Evolutionary conservation across 2,797 vertebrate genomes (phyloP).

Genomic region (Cyclopterus lumpus): DNA sequence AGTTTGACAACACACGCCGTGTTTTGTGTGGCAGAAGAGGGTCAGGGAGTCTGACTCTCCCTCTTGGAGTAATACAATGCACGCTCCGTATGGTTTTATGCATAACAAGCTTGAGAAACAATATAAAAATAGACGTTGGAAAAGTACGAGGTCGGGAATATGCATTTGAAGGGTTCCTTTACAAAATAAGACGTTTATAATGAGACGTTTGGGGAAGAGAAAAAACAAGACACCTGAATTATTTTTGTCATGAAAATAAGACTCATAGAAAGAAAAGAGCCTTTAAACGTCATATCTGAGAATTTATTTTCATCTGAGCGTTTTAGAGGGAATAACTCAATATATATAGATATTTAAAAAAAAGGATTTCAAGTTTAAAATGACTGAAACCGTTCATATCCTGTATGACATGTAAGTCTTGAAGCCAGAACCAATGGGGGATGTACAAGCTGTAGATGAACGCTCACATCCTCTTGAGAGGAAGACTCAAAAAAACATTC

Average conservation of each 20-base stretch:
- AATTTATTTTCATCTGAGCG: constrained; percentile 38
- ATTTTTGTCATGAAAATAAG: constrained; percentile 34
- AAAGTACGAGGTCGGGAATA: background rate
- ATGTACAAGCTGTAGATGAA: constrained; percentile 28
- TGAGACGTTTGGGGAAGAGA: constrained; percentile 3
- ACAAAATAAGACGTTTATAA: constrained; percentile 51
- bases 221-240: constrained; percentile 8
- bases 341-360: too few relatives aligned
- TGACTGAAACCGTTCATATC: constrained; percentile 37
- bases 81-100: constrained; percentile 40
- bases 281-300: constrained; percentile 11
- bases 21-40: constrained; percentile 44
- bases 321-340: constrained; percentile 12
- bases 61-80: constrained; percentile 45
- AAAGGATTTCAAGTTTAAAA: constrained; percentile 26
- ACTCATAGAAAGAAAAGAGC: constrained; percentile 15
- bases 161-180: constrained; percentile 36
- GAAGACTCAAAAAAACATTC: constrained; percentile 21
- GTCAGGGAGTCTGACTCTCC: constrained; percentile 56
- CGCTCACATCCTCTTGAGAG: constrained; percentile 24
- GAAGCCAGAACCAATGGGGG: constrained; percentile 27
- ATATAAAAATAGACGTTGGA: constrained; percentile 50
- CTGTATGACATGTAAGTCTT: constrained; percentile 26
- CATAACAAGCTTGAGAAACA: background rate
- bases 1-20: constrained; percentile 66